A percentile compares a stretch with the other conserved stretches of the same genome.
These are phyloP conservation scores for Lethrus apterus DNA, from an alignment of 1,140 invertebrate species.

Conservation along the genomic window DNA sequence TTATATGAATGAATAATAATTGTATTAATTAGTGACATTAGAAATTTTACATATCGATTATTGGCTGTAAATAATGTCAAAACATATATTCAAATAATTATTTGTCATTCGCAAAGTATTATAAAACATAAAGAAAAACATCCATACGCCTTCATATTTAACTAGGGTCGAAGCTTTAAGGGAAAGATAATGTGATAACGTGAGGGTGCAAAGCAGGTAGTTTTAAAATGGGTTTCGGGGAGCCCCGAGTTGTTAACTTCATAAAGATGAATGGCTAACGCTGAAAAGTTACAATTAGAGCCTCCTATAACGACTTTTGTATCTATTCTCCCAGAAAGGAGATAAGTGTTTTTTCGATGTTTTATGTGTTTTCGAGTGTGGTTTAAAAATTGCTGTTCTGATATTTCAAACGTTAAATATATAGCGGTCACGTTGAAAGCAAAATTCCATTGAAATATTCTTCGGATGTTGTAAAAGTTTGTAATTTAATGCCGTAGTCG, in stretches of 20 bases:
- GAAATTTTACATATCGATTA: too few relatives aligned
- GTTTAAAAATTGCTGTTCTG: too few relatives aligned
- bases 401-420: too few relatives aligned
- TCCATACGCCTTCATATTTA: constrained; percentile 18
- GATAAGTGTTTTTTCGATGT: constrained; percentile 27
- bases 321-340: constrained; percentile 32
- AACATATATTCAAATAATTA: too few relatives aligned
- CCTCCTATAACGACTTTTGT: constrained; percentile 29
- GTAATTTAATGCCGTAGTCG: too few relatives aligned
- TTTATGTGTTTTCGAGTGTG: constrained; percentile 3
- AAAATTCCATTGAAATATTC: too few relatives aligned
- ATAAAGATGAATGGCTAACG: constrained; percentile 28
- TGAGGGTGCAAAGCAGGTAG: constrained; percentile 28
- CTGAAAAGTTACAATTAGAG: constrained; percentile 31
- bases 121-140: constrained; percentile 8
- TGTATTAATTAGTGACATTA: too few relatives aligned
- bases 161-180: constrained; percentile 12
- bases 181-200: constrained; percentile 24
- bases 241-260: constrained; percentile 22
- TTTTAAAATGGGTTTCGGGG: constrained; percentile 27
- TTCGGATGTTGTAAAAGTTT: too few relatives aligned
- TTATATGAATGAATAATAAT: too few relatives aligned
- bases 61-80: too few relatives aligned
- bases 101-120: constrained; percentile 1
- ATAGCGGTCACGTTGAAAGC: too few relatives aligned